Evolutionary conservation across 2,797 vertebrate species (phyloP).

Genomic region (Onychomys leucogaster): DNA sequence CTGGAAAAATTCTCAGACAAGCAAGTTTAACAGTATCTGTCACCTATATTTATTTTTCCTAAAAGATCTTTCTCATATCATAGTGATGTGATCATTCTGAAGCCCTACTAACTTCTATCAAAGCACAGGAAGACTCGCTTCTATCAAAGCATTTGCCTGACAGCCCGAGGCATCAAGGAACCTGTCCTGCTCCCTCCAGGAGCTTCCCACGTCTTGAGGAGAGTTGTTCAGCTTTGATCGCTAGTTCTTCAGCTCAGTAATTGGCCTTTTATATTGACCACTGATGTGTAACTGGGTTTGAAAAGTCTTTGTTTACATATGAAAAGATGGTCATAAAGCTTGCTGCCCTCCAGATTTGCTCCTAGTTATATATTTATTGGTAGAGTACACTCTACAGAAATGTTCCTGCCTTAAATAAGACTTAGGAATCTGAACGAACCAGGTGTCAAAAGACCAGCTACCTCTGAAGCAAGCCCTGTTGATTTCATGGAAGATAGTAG

Average conservation of each 20-base stretch:
- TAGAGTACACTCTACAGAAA: neutral
- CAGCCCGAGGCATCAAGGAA: too few relatives aligned
- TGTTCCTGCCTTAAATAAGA: neutral
- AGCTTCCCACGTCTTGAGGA: neutral
- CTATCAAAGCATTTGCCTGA: neutral
- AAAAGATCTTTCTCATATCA: constrained; percentile 32
- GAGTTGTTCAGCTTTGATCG: neutral
- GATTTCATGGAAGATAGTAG: neutral
- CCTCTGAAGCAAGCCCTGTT: neutral
- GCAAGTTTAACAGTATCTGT: constrained; percentile 49
- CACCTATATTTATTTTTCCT: constrained; percentile 52
- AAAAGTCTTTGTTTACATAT: neutral
- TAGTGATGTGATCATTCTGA: neutral
- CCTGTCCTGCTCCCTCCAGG: neutral
- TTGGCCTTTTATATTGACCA: neutral
- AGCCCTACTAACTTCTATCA: neutral
- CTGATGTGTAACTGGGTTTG: constrained; percentile 12
- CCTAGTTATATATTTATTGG: too few relatives aligned
- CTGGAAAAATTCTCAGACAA: constrained; percentile 44
- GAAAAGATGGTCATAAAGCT: neutral
- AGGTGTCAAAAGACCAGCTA: neutral
- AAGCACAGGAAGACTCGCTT: neutral
- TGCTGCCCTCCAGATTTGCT: neutral
- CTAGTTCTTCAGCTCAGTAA: neutral
- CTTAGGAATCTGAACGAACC: constrained; percentile 10